phyloP scores from a whole-genome alignment of 2,888 invertebrate genomes.

The Volucella inflata region DNA sequence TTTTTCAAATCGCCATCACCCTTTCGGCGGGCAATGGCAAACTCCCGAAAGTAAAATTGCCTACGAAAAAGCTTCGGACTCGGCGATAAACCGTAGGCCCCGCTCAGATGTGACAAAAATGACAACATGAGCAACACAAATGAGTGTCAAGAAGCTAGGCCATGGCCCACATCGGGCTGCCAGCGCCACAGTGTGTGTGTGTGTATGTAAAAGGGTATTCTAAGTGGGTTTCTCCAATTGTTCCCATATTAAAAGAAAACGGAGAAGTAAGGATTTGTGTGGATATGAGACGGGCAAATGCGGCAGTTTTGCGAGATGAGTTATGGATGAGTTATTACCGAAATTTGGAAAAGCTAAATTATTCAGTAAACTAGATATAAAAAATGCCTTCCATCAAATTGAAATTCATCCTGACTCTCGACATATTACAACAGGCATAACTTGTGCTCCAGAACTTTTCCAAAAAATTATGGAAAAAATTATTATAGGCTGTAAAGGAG shows the following conservation, averaged over 20 bases:
- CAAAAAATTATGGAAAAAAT: constrained; percentile 81
- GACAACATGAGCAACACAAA: no score
- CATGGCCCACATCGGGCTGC: no score
- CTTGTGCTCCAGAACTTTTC: constrained; percentile 83
- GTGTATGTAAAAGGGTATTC: no score
- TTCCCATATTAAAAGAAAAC: constrained; percentile 37
- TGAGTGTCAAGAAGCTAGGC: no score
- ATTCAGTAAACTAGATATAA: constrained; percentile 80
- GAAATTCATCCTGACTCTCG: constrained; percentile 77
- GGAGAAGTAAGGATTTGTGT: constrained; percentile 46
- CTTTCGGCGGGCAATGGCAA: no score
- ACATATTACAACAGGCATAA: constrained; percentile 80
- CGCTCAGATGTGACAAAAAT: no score
- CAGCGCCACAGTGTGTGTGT: no score
- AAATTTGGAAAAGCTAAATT: constrained; percentile 55
- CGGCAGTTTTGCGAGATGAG: constrained; percentile 42
- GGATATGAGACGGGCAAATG: constrained; percentile 55
- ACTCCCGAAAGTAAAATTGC: no score
- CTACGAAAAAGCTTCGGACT: no score
- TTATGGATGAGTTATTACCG: constrained; percentile 52
- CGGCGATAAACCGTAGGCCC: no score
- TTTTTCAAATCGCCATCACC: no score
- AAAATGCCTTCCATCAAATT: constrained; percentile 81
- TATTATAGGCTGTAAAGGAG: constrained; percentile 79
- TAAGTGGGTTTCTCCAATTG: constrained; percentile 46